Conservation (phyloP, 53 echinoderm and acorn worm species). For the Stichopus horrens region DNA sequence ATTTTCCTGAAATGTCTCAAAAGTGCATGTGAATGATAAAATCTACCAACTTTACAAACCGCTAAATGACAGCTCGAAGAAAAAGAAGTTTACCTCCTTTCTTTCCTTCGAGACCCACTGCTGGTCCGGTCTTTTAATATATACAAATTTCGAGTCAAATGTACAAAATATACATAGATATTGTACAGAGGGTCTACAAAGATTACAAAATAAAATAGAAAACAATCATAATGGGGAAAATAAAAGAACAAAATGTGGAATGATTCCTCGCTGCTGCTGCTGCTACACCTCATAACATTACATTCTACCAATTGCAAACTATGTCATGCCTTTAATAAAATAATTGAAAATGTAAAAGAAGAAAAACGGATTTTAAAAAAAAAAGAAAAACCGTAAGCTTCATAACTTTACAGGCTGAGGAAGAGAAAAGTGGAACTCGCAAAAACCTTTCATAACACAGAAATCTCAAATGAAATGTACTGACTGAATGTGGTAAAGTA, state of each 20-base stretch:
- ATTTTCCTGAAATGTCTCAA: not conserved
- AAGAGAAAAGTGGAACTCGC: not conserved
- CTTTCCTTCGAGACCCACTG: not conserved
- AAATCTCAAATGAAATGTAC: too few relatives aligned
- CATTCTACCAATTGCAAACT: not conserved
- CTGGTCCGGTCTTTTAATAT: not conserved
- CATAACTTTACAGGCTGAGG: not conserved
- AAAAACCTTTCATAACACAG: too few relatives aligned
- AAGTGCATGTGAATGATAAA: not conserved
- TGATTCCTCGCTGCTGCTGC: not conserved
- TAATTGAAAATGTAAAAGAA: not conserved
- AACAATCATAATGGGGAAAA: not conserved
- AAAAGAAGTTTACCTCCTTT: not conserved
- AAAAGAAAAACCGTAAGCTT: not conserved
- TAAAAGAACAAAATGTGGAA: not conserved
- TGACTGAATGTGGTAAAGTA: too few relatives aligned
- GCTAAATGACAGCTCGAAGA: not conserved
- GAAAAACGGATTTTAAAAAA: not conserved
- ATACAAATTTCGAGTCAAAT: conserved; percentile 7
- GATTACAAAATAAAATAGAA: not conserved
- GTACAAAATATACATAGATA: conserved; percentile 6
- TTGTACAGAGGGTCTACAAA: not conserved
- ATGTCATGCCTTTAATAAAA: not conserved
- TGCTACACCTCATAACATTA: not conserved
- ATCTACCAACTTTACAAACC: conserved; percentile 11